Percentiles rank a stretch among this genome's conserved stretches.
These are phyloP conservation scores for Mystacides longicornis DNA, from an alignment of 2,888 invertebrate genomes.

Conservation along the genomic window DNA sequence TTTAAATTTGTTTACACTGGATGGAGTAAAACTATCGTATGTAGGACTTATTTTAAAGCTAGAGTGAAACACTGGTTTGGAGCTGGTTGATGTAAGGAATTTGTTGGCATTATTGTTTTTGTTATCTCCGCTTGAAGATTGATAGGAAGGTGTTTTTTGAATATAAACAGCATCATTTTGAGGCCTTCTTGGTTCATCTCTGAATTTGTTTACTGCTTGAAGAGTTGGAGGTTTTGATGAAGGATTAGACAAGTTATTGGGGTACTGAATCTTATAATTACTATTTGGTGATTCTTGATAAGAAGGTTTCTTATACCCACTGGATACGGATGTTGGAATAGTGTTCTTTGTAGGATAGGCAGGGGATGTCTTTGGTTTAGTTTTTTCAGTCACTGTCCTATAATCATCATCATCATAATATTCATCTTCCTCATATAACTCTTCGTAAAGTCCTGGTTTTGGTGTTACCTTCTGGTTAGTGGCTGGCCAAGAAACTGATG, in stretches of 20 bases:
- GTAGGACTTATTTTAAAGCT: conserved; percentile 11
- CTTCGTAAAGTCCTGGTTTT: conserved; percentile 19
- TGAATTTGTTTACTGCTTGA: background rate
- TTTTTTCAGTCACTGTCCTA: conserved; percentile 25
- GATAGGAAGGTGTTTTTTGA: background rate
- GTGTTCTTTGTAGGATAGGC: conserved; percentile 8
- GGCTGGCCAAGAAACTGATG: conserved; percentile 28
- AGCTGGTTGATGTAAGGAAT: background rate
- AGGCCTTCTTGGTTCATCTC: background rate
- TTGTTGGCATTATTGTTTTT: conserved; percentile 2
- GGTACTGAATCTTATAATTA: background rate
- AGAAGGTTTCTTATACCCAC: background rate
- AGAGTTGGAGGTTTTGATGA: background rate
- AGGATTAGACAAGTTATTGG: background rate
- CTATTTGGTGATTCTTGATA: conserved; percentile 8
- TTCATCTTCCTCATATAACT: conserved; percentile 20
- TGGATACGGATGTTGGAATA: conserved; percentile 18
- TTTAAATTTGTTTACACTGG: conserved; percentile 6
- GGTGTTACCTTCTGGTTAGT: conserved; percentile 10
- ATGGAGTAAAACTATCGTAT: conserved; percentile 5
- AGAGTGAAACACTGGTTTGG: conserved; percentile 13
- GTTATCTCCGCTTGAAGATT: background rate
- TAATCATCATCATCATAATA: conserved; percentile 25
- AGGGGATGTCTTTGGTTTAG: conserved; percentile 30
- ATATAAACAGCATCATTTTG: background rate